These are phyloP conservation scores for Theocolax elegans DNA, from an alignment of 1,140 invertebrate genomes.

Conservation along the genomic window DNA sequence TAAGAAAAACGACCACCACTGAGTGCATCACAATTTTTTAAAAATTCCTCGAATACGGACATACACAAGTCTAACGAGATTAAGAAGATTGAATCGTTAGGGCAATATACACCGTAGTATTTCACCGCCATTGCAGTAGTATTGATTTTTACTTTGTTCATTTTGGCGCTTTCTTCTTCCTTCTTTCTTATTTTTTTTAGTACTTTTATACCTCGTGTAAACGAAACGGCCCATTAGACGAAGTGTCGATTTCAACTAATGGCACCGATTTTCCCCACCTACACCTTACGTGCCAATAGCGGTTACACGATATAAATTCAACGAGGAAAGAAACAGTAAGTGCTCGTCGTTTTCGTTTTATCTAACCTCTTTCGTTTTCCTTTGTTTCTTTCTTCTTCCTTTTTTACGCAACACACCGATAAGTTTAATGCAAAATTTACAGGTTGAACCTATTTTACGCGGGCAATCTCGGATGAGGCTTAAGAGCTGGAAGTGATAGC, in stretches of 20 bases:
- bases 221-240: constrained; percentile 8
- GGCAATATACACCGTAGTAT: no score
- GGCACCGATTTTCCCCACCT: constrained; percentile 16
- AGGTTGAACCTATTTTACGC: neutral
- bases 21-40: no score
- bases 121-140: no score
- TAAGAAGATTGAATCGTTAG: no score
- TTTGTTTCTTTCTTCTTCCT: neutral
- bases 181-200: neutral
- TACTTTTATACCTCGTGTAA: neutral
- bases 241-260: constrained; percentile 35
- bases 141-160: neutral
- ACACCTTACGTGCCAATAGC: neutral
- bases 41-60: no score
- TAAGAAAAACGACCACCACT: no score
- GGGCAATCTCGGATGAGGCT: neutral
- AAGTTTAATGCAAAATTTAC: no score
- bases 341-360: neutral
- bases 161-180: neutral
- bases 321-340: neutral
- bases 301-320: constrained; percentile 8
- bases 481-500: no score
- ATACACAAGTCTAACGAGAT: no score
- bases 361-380: neutral
- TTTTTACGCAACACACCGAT: no score